A percentile compares a stretch with the other conserved stretches of the same genome.
Conservation (phyloP, 2,113 vertebrate genomes). For the Tupaia chinensis region DNA sequence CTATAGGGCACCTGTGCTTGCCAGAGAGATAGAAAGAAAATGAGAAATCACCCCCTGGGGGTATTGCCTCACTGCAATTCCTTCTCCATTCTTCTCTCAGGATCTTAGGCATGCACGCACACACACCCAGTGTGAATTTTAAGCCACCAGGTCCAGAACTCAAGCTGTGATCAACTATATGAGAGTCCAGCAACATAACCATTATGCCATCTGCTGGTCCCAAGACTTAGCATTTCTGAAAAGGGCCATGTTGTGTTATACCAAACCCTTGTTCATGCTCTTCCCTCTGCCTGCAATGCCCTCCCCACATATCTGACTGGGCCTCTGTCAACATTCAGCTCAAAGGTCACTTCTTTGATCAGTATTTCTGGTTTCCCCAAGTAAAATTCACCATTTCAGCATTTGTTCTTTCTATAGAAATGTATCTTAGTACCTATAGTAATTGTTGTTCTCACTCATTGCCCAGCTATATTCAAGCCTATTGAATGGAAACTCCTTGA, state of each 20-base stretch:
- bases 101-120: too few species aligned
- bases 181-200: too few species aligned
- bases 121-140: too few species aligned
- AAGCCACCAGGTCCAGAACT: too few species aligned
- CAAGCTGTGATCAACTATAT: too few species aligned
- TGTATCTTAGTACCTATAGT: not conserved
- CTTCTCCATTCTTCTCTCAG: too few species aligned
- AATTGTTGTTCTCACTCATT: not conserved
- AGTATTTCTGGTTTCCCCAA: not conserved
- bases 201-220: too few species aligned
- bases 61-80: too few species aligned
- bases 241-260: not conserved
- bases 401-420: not conserved
- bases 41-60: too few species aligned
- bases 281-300: not conserved
- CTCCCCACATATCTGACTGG: not conserved
- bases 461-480: not conserved
- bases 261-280: not conserved
- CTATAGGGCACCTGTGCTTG: too few species aligned
- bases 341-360: not conserved
- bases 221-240: not conserved
- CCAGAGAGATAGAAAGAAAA: too few species aligned
- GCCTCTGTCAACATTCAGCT: not conserved
- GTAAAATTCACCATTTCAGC: not conserved
- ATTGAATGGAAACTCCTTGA: not conserved